Evolutionary conservation across 2,888 invertebrate genomes (phyloP).

Genomic region (Eupelmus urozonus): DNA sequence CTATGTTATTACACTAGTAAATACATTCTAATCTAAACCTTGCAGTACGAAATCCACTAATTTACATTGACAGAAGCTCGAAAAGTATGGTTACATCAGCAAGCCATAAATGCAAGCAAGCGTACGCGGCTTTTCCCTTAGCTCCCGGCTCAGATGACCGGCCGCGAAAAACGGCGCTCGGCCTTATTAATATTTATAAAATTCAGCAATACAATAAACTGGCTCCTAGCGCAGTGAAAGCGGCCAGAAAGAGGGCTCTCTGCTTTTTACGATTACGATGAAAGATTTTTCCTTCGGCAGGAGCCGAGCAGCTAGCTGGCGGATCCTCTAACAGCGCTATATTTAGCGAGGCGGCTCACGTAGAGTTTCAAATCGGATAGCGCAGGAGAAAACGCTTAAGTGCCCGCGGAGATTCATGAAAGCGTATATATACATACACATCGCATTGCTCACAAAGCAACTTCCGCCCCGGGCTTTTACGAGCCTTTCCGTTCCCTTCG

Average conservation of each 20-base stretch:
- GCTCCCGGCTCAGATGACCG: too few species aligned
- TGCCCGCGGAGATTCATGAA: constrained; percentile 55
- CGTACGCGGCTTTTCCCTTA: not conserved
- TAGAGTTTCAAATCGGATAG: constrained; percentile 46
- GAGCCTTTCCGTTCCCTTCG: constrained; percentile 61
- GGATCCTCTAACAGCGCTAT: constrained; percentile 39
- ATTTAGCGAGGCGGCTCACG: constrained; percentile 52
- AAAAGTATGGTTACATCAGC: constrained; percentile 17
- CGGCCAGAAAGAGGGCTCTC: constrained; percentile 15
- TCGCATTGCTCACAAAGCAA: constrained; percentile 58
- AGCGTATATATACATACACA: constrained; percentile 55
- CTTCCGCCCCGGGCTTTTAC: constrained; percentile 64
- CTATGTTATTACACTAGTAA: too few species aligned
- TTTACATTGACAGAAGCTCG: constrained; percentile 21
- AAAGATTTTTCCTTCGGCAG: constrained; percentile 48
- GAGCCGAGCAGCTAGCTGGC: not conserved
- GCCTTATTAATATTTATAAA: constrained; percentile 51
- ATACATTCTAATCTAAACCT: too few species aligned
- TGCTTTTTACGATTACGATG: constrained; percentile 47
- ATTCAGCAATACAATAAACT: constrained; percentile 43
- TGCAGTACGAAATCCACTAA: not conserved
- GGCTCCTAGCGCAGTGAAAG: not conserved
- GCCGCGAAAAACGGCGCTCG: not conserved
- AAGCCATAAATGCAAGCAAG: constrained; percentile 22
- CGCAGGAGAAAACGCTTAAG: constrained; percentile 29